Evolutionary conservation across 2,888 invertebrate species (phyloP).

Genomic region (Lypha dubia): DNA sequence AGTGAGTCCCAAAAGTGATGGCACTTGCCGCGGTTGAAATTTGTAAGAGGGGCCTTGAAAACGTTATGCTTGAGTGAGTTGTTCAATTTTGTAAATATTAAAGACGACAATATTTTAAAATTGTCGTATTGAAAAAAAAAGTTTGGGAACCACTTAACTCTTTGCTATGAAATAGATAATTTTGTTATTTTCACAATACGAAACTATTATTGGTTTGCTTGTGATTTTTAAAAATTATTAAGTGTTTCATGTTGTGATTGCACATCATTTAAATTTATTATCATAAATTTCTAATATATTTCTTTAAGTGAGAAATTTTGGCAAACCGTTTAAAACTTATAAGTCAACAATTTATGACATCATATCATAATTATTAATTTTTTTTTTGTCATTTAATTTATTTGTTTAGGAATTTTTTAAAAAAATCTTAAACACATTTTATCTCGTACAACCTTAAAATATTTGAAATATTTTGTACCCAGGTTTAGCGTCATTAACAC

Average conservation of each 20-base stretch:
- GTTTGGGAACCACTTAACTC: not conserved
- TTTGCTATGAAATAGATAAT: not conserved
- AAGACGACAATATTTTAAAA: no score
- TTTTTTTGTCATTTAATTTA: no score
- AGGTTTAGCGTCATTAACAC: not conserved
- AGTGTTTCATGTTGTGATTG: not conserved
- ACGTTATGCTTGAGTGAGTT: no score
- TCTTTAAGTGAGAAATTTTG: not conserved
- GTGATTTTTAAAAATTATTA: not conserved
- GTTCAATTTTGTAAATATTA: no score
- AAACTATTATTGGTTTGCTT: not conserved
- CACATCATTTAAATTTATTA: not conserved
- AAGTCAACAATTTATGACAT: no score
- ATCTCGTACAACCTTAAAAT: no score
- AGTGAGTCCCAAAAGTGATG: not conserved
- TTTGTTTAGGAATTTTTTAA: no score
- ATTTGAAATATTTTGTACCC: no score
- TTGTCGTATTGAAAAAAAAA: no score
- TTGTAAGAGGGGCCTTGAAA: no score
- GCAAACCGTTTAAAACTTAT: no score
- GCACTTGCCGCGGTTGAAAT: no score
- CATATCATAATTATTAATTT: not conserved
- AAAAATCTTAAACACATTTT: not conserved
- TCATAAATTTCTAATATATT: not conserved
- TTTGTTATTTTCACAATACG: not conserved